These are phyloP conservation scores for Lithophane leautieri DNA, from an alignment of 2,888 invertebrate species.

Conservation along the genomic window DNA sequence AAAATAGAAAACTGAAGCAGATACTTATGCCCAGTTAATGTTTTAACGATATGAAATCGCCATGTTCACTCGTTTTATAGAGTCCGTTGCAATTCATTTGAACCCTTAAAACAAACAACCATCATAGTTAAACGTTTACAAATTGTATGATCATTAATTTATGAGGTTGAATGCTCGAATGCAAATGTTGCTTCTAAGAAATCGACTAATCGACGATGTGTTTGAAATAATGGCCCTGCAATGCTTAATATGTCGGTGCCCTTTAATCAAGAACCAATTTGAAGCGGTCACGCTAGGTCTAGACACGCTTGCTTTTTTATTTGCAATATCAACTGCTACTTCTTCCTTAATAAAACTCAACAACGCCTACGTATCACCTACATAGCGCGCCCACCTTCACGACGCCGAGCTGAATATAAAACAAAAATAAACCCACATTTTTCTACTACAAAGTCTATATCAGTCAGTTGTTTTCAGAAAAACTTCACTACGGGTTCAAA, in stretches of 20 bases:
- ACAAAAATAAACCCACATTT: no score
- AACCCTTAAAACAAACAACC: background rate
- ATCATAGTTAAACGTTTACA: background rate
- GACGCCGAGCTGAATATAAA: no score
- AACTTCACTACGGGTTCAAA: conserved; percentile 24
- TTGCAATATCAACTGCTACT: background rate
- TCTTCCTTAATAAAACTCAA: background rate
- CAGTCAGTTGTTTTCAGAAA: conserved; percentile 3
- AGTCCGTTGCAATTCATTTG: background rate
- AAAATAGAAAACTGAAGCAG: background rate
- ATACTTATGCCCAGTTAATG: no score
- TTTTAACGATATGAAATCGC: no score
- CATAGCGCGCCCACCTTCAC: no score
- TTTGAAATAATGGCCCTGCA: conserved; percentile 7
- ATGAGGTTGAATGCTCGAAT: background rate
- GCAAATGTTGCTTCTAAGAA: conserved; percentile 19
- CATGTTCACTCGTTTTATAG: background rate
- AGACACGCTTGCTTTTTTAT: conserved; percentile 8
- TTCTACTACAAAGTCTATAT: no score
- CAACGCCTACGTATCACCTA: background rate
- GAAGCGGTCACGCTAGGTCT: conserved; percentile 23
- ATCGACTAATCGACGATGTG: background rate
- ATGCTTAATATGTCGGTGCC: conserved; percentile 20
- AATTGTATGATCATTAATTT: background rate
- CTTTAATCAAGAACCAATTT: conserved; percentile 18